A percentile compares a stretch with the other conserved stretches of the same genome.
phyloP scores from a whole-genome alignment of 2,113 vertebrate species.

The Telmatochromis sp. region DNA sequence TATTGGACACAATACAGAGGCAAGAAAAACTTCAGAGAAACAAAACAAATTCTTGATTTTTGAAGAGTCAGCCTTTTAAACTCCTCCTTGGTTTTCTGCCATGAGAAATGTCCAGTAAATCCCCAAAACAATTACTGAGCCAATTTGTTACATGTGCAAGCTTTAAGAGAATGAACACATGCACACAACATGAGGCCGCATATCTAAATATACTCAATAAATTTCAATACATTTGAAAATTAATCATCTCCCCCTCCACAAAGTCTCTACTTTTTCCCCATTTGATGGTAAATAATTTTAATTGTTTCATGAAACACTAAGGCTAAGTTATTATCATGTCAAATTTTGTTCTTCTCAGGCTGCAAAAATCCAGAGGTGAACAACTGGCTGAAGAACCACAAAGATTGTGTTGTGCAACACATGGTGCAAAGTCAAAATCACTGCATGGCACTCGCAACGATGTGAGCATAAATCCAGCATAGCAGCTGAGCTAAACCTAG shows the following conservation, averaged over 20 bases:
- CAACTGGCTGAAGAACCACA: neutral
- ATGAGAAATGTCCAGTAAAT: slow-evolving; percentile 21
- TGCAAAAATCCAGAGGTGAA: neutral
- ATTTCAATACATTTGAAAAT: neutral
- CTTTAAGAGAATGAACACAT: neutral
- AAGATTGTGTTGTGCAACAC: fast-evolving
- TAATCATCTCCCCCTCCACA: neutral
- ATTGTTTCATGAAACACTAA: neutral
- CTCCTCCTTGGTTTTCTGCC: slow-evolving; percentile 24
- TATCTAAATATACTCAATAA: neutral
- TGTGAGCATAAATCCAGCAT: neutral
- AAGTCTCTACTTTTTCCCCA: neutral
- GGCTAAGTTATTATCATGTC: neutral
- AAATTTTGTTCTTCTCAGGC: neutral
- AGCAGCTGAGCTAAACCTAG: neutral
- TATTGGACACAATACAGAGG: neutral
- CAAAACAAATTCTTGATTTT: slow-evolving; percentile 15
- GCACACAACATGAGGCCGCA: neutral
- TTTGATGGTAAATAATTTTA: neutral
- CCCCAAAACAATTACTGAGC: neutral
- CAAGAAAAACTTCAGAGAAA: neutral
- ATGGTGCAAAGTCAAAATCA: neutral
- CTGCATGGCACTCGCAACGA: neutral
- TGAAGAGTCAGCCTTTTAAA: slow-evolving; percentile 45
- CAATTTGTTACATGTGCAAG: neutral